Base-by-base conservation (phyloP, 1,140 invertebrate species). In the Solenopsis fugax region DNA sequence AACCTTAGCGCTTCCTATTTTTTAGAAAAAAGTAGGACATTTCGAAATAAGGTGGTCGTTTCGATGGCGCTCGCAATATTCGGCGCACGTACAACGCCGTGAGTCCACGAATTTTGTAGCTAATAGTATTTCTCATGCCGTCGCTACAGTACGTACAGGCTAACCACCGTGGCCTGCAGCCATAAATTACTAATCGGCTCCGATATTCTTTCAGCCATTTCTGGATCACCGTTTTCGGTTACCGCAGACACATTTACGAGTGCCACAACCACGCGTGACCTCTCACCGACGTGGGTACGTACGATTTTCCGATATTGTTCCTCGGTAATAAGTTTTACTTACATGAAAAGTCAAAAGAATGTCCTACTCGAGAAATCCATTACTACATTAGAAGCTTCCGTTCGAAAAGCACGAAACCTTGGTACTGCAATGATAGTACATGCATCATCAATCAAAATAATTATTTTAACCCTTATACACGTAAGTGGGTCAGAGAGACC, bases 151-250 rank as follows among this genome's bases (percentile, higher is more conserved):
- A 71, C 37, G 24, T 72, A 73, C 41, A 21, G 71, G n/a, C 84
- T 71, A 88, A 80, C 52, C 65, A 58, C 60, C 18, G 37, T 54
- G 12, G 10, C 34, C 41, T 12, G 34, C 45, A 10, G 45, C 37
- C 85, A 88, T 88, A 88, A 86, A 88, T 88, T 75, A 64, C 62
- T 86, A 89, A 89, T 88, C 75, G 71, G 41, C 21, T 56, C 29
- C 71, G 76, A 77, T 85, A 86, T 86, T 88, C 87, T 86, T 86
- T 86, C 87, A 80, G 24, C 84, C 76, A 88, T 88, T 89, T 69
- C 69, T 76, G 62, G 54, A 88, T 75, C 67, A 75, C 48, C 82
- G n/a, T 64, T 64, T 50, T 10, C 24, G 37, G 24, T 45, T 52
- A 52, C 56, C 84, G 52, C 64, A 65, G 56, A 56, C 72, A 60